Base-by-base conservation (phyloP, 1,140 invertebrate species). In the Battus philenor region DNA sequence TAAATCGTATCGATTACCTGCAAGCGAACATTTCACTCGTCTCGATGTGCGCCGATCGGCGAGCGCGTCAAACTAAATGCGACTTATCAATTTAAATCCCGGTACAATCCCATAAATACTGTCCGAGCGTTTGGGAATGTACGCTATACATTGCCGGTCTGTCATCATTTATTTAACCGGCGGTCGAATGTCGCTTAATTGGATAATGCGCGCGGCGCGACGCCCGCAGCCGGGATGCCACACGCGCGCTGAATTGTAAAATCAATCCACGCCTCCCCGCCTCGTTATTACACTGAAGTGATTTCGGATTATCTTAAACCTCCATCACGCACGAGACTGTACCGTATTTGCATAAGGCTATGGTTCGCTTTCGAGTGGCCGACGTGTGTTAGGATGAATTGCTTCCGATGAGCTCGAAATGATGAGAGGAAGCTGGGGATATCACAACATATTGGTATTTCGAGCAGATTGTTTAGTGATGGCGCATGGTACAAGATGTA, bases 381-480 rank as follows among this genome's bases (percentile, higher is more conserved):
- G 8, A 16, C 13, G 7, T 17, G 13, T 17, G 10, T n/a, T n/a
- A n/a, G n/a, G n/a, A n/a, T n/a, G n/a, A 18, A 18, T 12, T 36
- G 16, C n/a, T 4, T 9, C 13, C 10, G n/a, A 15, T 33, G 8
- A 27, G 20, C 15, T 22, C 26, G 41, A 45, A 54, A 50, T 64
- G 56, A 59, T 59, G 57, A 61, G 55, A 62, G 55, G 58, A 60
- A 58, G 54, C 47, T 38, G 54, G 45, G 49, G 45, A 60, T 69
- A 69, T 55, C 60, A 47, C 54, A 65, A 63, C 60, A 63, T 72
- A 69, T 69, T 63, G 62, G 64, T 53, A 54, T 64, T 61, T 60
- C 47, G 51, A 44, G 30, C 70, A 64, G 53, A 64, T 64, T 60
- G 56, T 60, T 62, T 50, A 31, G 10, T 24, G 22, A 16, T 32